Evolutionary conservation across 2,797 vertebrate genomes (phyloP), one percentile per base, ranked within the genome.

Genomic region (Perodicticus potto): DNA sequence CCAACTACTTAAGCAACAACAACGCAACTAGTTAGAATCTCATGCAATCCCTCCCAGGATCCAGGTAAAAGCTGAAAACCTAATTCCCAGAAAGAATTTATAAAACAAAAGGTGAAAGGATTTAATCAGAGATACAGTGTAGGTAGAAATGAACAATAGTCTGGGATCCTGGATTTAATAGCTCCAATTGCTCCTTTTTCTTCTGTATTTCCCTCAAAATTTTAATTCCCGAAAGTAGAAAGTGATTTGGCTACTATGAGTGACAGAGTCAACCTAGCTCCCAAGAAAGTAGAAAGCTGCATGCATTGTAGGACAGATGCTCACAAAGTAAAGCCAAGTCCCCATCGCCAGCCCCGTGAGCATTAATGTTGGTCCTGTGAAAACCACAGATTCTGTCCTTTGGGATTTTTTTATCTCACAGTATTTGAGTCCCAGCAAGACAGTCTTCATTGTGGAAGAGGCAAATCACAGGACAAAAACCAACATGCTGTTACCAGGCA

Each of bases 401-500:
- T 53, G 22, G 2, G 29, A 4, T 32, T 1, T 49, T 86, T 63
- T 19, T 86, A 3, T 53, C 76, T 40, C 61, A 20, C 0, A 23
- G 11, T 19, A 83, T 74, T 90, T 73, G 70, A 23, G 29, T 45
- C 23, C 40, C 45, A 59, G 19, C 2, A 55, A 29, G 45, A 77
- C 63, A 82, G 25, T 3, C 7, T 19, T 6, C 13, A 10, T 2
- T 76, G 57, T 4, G 70, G 32, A 72, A 70, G 10, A 32, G 40
- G 8, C 37, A 55, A 89, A 49, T 78, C 7, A 49, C 29, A 45
- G 34, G 34, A 93, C 34, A 13, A 72, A 77, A 93, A 63, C 49
- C 34, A n/a, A 37, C n/a, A 12, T 0, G 0, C 1, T 45, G 4
- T 77, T 55, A 25, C 43, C 12, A 3, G 1, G 34, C 11, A 76